Evolutionary conservation across 2,888 invertebrate species (phyloP).

Genomic region (Cheilosia impressa): DNA sequence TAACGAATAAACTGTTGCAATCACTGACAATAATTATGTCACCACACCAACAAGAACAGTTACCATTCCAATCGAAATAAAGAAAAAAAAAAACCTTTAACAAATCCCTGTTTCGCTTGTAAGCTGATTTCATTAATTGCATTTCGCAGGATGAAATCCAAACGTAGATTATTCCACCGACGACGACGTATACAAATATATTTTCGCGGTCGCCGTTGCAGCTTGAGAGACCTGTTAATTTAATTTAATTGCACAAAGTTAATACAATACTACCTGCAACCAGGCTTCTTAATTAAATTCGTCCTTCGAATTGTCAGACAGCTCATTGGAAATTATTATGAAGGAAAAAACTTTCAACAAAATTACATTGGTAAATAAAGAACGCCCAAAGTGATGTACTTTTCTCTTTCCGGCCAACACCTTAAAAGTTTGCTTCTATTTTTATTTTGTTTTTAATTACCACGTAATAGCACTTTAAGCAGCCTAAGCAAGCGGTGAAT

Average conservation of each 20-base stretch:
- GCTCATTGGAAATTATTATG: neutral
- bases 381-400: conserved; percentile 11
- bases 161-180: no score
- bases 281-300: conserved; percentile 63
- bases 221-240: conserved; percentile 57
- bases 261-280: conserved; percentile 45
- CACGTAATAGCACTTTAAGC: conserved; percentile 68
- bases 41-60: no score
- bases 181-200: neutral
- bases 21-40: no score
- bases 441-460: conserved; percentile 63
- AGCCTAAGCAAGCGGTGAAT: conserved; percentile 72
- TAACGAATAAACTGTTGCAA: no score
- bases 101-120: no score
- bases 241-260: conserved; percentile 72
- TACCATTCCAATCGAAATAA: no score
- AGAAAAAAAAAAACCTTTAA: no score
- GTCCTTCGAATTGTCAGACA: conserved; percentile 44
- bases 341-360: conserved; percentile 10
- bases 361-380: conserved; percentile 22
- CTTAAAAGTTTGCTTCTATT: conserved; percentile 53
- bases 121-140: no score
- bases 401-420: conserved; percentile 41
- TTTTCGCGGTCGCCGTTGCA: conserved; percentile 11
- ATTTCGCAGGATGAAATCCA: no score